Evolutionary conservation across 2,888 invertebrate species (phyloP).

Genomic region (Brassicogethes aeneus): DNA sequence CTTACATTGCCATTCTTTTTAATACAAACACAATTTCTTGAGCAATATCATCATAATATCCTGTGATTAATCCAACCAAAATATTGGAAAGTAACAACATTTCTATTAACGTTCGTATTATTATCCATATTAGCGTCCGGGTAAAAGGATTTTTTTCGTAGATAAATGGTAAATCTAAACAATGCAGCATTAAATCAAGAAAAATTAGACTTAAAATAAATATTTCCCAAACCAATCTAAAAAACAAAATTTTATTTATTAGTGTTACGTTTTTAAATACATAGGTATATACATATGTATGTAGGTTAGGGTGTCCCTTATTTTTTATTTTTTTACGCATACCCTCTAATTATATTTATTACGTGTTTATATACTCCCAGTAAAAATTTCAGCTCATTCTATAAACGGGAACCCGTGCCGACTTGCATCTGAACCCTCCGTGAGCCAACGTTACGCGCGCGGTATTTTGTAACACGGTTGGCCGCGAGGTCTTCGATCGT

Average conservation of each 20-base stretch:
- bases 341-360: too few relatives aligned
- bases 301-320: too few relatives aligned
- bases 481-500: too few relatives aligned
- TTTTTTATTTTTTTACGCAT: too few relatives aligned
- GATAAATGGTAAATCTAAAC: not conserved
- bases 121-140: not conserved
- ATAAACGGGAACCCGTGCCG: too few relatives aligned
- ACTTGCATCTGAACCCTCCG: too few relatives aligned
- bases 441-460: too few relatives aligned
- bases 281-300: too few relatives aligned
- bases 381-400: too few relatives aligned
- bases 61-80: slow-evolving; percentile 23
- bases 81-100: slow-evolving; percentile 11
- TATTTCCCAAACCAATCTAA: slow-evolving; percentile 2
- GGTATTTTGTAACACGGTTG: too few relatives aligned
- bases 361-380: too few relatives aligned
- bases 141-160: not conserved
- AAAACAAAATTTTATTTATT: not conserved
- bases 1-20: slow-evolving; percentile 21
- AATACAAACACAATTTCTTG: slow-evolving; percentile 26
- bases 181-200: not conserved
- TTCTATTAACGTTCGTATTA: not conserved
- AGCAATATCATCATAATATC: slow-evolving; percentile 28
- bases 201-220: not conserved
- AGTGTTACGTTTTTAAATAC: not conserved